Evolutionary conservation across 2,113 vertebrate species (phyloP).

Genomic region (Mixornis gularis): DNA sequence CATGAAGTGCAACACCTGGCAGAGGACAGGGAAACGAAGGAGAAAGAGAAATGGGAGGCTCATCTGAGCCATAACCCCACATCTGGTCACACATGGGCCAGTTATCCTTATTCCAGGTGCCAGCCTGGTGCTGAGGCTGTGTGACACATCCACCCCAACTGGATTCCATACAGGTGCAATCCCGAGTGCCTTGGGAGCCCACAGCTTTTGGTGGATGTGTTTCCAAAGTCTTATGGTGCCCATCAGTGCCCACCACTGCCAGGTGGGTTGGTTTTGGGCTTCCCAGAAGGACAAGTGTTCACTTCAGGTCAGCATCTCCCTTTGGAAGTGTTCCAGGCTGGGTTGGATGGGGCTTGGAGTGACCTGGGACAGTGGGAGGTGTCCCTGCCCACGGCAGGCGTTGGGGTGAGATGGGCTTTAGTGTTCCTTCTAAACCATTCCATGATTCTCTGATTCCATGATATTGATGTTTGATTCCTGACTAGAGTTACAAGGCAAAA

Average conservation of each 20-base stretch:
- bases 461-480: background rate
- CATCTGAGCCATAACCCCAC: background rate
- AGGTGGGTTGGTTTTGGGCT: rapidly evolving
- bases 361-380: rapidly evolving
- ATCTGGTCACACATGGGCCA: no score
- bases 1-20: rapidly evolving
- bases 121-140: background rate
- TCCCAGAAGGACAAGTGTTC: rapidly evolving
- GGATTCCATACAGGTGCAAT: background rate
- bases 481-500: background rate
- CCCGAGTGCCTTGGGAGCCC: rapidly evolving
- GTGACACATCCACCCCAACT: background rate
- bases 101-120: background rate
- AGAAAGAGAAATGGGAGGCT: background rate
- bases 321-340: background rate
- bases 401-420: background rate
- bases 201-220: background rate
- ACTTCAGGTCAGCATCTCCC: background rate
- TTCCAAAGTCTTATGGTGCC: background rate
- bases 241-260: background rate
- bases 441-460: background rate
- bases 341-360: rapidly evolving
- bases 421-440: background rate
- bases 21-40: rapidly evolving
- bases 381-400: background rate